These are phyloP conservation scores for Atta cephalotes DNA, from an alignment of 1,140 invertebrate species.

Conservation along the genomic window DNA sequence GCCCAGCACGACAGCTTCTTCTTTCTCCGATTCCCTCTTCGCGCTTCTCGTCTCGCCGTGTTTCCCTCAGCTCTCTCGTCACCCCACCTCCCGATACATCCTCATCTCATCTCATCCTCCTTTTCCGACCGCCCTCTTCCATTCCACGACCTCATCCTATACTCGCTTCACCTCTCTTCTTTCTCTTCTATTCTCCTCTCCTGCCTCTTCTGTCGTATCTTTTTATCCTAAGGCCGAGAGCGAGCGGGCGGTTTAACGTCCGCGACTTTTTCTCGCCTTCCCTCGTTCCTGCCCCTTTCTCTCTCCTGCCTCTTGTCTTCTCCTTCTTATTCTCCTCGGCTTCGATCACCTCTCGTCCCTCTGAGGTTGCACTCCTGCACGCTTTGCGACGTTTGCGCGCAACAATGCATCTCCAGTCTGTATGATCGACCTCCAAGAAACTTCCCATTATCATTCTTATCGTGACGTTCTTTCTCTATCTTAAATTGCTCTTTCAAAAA, in stretches of 20 bases:
- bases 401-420: conserved; percentile 38
- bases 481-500: background rate
- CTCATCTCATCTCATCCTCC: conserved; percentile 46
- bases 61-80: conserved; percentile 31
- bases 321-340: conserved; percentile 42
- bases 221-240: conserved; percentile 70
- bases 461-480: background rate
- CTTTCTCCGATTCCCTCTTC: conserved; percentile 57
- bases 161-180: conserved; percentile 19
- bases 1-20: conserved; percentile 66
- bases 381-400: background rate
- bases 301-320: conserved; percentile 52
- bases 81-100: conserved; percentile 30
- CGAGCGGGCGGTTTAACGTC: conserved; percentile 75
- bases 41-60: background rate
- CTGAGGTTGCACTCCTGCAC: background rate
- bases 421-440: conserved; percentile 40
- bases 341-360: conserved; percentile 16
- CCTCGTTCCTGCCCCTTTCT: conserved; percentile 45
- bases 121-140: conserved; percentile 15
- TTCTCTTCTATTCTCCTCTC: conserved; percentile 58
- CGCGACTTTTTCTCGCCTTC: conserved; percentile 74
- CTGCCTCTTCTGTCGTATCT: conserved; percentile 61
- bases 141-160: background rate
- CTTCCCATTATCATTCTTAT: background rate